Percentiles rank a stretch among this genome's conserved stretches.
These are phyloP conservation scores for Lasioglossum pauxillum DNA, from an alignment of 2,888 invertebrate genomes.

Conservation along the genomic window DNA sequence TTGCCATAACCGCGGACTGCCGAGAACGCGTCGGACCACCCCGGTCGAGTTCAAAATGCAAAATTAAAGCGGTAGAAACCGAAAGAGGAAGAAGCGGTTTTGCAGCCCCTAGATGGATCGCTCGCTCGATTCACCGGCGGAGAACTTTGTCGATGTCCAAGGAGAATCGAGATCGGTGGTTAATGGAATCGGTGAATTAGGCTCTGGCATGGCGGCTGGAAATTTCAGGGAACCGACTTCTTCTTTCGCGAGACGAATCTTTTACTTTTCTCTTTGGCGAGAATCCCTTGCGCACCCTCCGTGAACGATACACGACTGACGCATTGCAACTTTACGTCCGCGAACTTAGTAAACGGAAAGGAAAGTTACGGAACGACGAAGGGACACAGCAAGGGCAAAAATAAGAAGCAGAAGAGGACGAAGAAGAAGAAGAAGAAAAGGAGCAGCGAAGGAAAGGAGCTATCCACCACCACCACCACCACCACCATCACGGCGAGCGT, in stretches of 20 bases:
- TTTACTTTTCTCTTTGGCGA: slow-evolving; percentile 35
- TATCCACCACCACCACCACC: neutral
- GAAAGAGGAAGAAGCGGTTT: neutral
- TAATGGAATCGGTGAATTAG: neutral
- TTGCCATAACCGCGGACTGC: slow-evolving; percentile 33
- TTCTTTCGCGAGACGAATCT: slow-evolving; percentile 21
- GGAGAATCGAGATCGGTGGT: neutral
- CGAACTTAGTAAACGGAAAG: neutral
- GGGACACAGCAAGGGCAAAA: neutral
- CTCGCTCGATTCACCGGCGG: slow-evolving; percentile 55
- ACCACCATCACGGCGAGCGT: slow-evolving; percentile 50
- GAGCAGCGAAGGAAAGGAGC: neutral
- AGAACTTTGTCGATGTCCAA: neutral
- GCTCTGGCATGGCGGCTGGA: slow-evolving; percentile 43
- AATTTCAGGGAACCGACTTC: slow-evolving; percentile 61
- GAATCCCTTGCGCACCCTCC: slow-evolving; percentile 47
- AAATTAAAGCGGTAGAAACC: neutral
- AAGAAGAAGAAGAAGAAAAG: neutral
- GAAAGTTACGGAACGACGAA: neutral
- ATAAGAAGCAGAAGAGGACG: neutral
- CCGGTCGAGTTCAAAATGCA: neutral
- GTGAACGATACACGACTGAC: neutral
- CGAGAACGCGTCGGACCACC: neutral
- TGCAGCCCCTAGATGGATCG: slow-evolving; percentile 4
- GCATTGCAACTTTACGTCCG: neutral